Conservation (phyloP, 1,140 invertebrate genomes). For the Chymomyza costata region DNA sequence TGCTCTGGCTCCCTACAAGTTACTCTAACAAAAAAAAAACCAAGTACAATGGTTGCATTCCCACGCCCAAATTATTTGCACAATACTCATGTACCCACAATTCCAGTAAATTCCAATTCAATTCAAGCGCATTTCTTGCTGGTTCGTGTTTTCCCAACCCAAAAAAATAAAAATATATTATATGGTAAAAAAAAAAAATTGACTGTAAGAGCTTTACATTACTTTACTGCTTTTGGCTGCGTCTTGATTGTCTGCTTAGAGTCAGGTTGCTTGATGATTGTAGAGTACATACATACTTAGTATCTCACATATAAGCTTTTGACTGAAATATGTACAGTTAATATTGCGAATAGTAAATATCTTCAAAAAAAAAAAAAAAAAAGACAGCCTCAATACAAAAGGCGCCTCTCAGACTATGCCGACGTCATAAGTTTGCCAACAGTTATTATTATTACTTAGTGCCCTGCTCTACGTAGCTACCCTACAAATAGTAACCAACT, state of each 20-base stretch:
- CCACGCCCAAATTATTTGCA: slow-evolving; percentile 60
- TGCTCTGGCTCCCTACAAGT: too few relatives aligned
- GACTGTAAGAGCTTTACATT: slow-evolving; percentile 13
- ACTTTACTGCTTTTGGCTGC: slow-evolving; percentile 13
- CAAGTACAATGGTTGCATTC: slow-evolving; percentile 30
- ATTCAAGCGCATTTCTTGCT: slow-evolving; percentile 35
- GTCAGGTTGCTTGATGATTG: slow-evolving; percentile 14
- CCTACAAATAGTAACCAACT: background rate
- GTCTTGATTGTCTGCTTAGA: slow-evolving; percentile 5
- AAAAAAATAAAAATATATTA: slow-evolving; percentile 11
- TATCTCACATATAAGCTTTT: slow-evolving; percentile 8
- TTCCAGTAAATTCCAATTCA: slow-evolving; percentile 62
- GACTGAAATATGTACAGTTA: slow-evolving; percentile 40
- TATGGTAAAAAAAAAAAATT: slow-evolving; percentile 11
- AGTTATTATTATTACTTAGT: slow-evolving; percentile 25
- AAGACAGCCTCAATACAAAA: slow-evolving; percentile 17
- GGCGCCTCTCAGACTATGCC: background rate
- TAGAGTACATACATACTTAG: background rate
- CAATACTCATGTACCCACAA: slow-evolving; percentile 45
- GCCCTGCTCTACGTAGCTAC: background rate
- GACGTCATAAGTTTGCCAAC: background rate
- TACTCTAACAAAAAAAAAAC: slow-evolving; percentile 1
- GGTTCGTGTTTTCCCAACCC: slow-evolving; percentile 64
- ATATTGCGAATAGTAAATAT: slow-evolving; percentile 47
- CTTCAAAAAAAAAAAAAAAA: slow-evolving; percentile 11